A percentile compares a stretch with the other conserved stretches of the same genome.
Conservation (phyloP, 2,113 vertebrate species). For the Tenebrosternarchus preto region DNA sequence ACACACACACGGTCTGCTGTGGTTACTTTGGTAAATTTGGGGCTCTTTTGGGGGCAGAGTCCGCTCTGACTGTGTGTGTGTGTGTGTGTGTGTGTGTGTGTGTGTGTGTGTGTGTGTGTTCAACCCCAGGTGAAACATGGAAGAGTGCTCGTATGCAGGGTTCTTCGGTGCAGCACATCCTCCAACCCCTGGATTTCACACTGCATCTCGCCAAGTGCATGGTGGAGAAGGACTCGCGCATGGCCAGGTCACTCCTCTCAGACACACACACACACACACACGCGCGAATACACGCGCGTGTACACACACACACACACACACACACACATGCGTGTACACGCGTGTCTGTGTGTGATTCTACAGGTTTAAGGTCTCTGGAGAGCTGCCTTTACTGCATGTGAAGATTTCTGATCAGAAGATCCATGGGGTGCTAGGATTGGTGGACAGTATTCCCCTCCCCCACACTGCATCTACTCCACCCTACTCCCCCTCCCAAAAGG, state of each 20-base stretch:
- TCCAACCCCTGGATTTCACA: slow-evolving; percentile 91
- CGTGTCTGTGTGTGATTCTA: slow-evolving; percentile 3
- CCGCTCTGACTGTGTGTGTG: not conserved
- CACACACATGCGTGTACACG: too few relatives aligned
- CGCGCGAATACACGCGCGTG: too few relatives aligned
- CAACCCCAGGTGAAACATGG: slow-evolving; percentile 84
- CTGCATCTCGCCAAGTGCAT: slow-evolving; percentile 89
- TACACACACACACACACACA: too few relatives aligned
- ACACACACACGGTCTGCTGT: too few relatives aligned
- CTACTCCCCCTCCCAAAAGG: slow-evolving; percentile 74
- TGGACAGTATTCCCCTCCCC: slow-evolving; percentile 87
- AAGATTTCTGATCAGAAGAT: slow-evolving; percentile 92
- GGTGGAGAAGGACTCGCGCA: slow-evolving; percentile 90
- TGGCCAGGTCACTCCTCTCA: slow-evolving; percentile 81
- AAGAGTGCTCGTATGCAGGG: slow-evolving; percentile 79
- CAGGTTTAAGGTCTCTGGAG: slow-evolving; percentile 93
- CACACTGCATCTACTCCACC: slow-evolving; percentile 63
- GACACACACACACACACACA: not conserved
- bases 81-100: not conserved
- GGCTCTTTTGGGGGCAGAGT: too few relatives aligned
- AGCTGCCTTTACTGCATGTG: slow-evolving; percentile 88
- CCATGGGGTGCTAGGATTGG: slow-evolving; percentile 76
- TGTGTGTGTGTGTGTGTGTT: not conserved
- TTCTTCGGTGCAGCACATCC: slow-evolving; percentile 84
- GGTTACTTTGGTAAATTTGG: too few relatives aligned